Evolutionary conservation across 2,888 invertebrate species (phyloP), one percentile per base, ranked within the genome.

Genomic region (Saturnia pavonia): DNA sequence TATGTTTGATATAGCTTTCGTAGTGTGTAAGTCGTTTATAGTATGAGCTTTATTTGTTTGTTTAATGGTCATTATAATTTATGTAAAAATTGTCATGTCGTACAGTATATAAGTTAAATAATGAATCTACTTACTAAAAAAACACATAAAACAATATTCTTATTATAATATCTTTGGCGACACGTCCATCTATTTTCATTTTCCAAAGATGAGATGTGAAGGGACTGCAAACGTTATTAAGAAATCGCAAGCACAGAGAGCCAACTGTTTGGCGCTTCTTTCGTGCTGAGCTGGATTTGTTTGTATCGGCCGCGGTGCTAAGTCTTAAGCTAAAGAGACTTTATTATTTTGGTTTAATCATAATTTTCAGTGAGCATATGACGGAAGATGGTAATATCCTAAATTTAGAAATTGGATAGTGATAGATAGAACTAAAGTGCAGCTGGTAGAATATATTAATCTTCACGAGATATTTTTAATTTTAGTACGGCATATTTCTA

Each of bases 181-280:
- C n/a, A n/a, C n/a, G 40, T 19, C 40, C n/a, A 40, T 9, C 9
- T 19, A 65, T 40, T 40, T 40, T 2, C n/a, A 40, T 65, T 65
- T 40, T 1, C 34, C 40, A 19, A 8, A 40, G 65, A 65, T 40
- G 40, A 40, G 19, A 19, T 65, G 65, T 65, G 7, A 65, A 65
- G 34, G n/a, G 65, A 40, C 40, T 65, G 65, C 65, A 66, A 70
- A 66, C 66, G 51, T 45, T 70, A 70, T 66, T 51, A 70, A 66
- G 70, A 66, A 66, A 65, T 66, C 51, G 48, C 66, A 70, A 65
- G 65, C 51, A 54, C 40, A 69, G 48, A 70, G 70, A 69, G 60
- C 27, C 57, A 25, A 60, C 60, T 63, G 70, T 66, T 70, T 70
- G 70, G 51, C n/a, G 60, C 63, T 65, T 66, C 66, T 51, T 69